These are phyloP conservation scores for Caenorhabditis imperialis DNA, from an alignment of 2,888 invertebrate species.

Conservation along the genomic window DNA sequence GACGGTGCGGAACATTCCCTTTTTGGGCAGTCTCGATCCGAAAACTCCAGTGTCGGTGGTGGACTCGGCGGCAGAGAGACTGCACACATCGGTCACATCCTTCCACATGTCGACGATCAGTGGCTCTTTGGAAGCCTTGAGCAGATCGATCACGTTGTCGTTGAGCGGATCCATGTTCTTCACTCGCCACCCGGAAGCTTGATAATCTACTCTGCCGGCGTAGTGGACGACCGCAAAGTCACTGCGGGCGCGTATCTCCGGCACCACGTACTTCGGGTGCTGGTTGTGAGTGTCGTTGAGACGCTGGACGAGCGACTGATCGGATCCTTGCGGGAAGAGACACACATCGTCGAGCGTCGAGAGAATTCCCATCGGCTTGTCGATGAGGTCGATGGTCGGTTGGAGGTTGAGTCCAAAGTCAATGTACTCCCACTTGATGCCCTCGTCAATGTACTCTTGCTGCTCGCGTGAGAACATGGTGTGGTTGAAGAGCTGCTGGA, in stretches of 20 bases:
- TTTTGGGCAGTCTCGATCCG: conserved; percentile 85
- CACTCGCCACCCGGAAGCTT: conserved; percentile 97
- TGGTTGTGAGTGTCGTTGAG: conserved; percentile 91
- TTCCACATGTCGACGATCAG: conserved; percentile 99
- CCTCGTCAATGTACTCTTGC: conserved; percentile 88
- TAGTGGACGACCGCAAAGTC: conserved; percentile 87
- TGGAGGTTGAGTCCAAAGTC: conserved; percentile 98
- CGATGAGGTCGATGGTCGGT: conserved; percentile 97
- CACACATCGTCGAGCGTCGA: conserved; percentile 98
- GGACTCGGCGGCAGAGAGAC: conserved; percentile 56
- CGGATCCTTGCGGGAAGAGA: conserved; percentile 99
- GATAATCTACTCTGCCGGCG: conserved; percentile 88
- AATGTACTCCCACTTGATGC: conserved; percentile 99
- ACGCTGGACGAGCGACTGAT: conserved; percentile 97
- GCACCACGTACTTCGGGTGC: conserved; percentile 92
- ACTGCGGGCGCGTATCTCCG: conserved; percentile 82
- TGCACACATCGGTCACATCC: conserved; percentile 82
- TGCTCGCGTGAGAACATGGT: conserved; percentile 99
- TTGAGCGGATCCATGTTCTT: conserved; percentile 99
- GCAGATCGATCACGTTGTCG: conserved; percentile 94
- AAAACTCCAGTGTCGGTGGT: conserved; percentile 86
- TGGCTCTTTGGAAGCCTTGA: conserved; percentile 93
- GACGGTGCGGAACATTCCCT: conserved; percentile 96
- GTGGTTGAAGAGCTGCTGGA: conserved; percentile 98
- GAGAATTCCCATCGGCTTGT: conserved; percentile 99